Evolutionary conservation across 2,888 invertebrate species (phyloP).

Genomic region (Melikaiella ostensackeni): DNA sequence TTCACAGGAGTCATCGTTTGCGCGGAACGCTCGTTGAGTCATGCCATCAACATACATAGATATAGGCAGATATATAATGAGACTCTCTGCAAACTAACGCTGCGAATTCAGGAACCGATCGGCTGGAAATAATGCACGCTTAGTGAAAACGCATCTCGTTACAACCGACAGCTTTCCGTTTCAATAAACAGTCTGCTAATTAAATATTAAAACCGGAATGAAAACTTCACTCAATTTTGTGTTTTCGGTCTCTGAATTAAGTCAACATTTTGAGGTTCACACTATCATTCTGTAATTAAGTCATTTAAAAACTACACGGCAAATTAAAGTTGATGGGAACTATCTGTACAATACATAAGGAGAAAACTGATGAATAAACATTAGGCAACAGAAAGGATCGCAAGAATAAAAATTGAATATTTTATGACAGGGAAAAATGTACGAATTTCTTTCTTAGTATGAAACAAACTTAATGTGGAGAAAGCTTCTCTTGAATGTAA

Average conservation of each 20-base stretch:
- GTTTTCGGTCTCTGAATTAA: background rate
- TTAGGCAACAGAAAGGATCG: background rate
- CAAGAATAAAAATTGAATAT: background rate
- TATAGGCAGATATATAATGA: background rate
- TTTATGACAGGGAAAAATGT: background rate
- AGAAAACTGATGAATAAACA: slow-evolving; percentile 1
- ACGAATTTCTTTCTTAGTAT: background rate
- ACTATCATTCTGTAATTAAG: background rate
- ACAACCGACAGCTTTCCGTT: background rate
- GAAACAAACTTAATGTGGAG: background rate
- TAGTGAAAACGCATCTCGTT: background rate
- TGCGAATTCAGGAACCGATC: background rate
- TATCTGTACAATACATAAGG: background rate
- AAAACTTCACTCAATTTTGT: background rate
- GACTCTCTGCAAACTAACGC: background rate
- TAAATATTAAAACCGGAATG: background rate
- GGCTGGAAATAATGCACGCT: background rate
- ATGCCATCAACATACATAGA: slow-evolving; percentile 30
- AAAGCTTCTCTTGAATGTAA: background rate
- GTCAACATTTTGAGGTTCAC: background rate
- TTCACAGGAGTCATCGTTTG: slow-evolving; percentile 24
- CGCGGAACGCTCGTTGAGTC: slow-evolving; percentile 25
- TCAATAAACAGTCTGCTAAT: background rate
- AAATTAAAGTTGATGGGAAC: no score
- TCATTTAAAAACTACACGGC: no score